Base-by-base conservation (phyloP, 2,797 vertebrate genomes). In the Hyperoplus lanceolatus region DNA sequence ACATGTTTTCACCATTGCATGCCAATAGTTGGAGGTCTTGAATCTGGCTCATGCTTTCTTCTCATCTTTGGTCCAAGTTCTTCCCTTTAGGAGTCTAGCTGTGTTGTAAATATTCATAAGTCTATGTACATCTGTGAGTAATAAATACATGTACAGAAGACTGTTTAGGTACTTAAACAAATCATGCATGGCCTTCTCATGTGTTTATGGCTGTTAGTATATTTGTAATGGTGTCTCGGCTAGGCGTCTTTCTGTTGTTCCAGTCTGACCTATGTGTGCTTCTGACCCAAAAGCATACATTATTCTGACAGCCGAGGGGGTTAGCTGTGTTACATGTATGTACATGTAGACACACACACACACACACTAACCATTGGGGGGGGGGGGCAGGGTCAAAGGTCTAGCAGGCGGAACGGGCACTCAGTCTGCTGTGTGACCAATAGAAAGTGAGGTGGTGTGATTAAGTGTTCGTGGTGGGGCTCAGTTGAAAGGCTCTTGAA, bases 371-470 rank as follows among this genome's bases (percentile, higher is more conserved):
- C 18, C 36, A 39, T 14, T 38, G 8, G 56, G 36, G 63, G 65
- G 16, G 21, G 59, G 80, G 39, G 63, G 65, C 18, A 36, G 59
- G 80, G 75, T 83, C 73, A 80, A 1, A 70, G 87, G 80, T 83
- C 81, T 72, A 36, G 50, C 15, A 53, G 60, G 53, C 67, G 82
- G 76, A 83, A 48, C 13, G 72, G 65, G 55, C 56, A 56, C 65
- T 70, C 14, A 38, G 29, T 67, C 49, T 75, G 77, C 62, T 71
- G 41, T 41, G 80, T 41, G 80, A 70, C 77, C 68, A 80, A 58
- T n/a, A 56, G 68, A 77, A 29, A 79, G 63, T 13, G 78, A 82
- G 56, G 21, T 61, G 7, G 53, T 75, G 62, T 84, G 82, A 80
- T 80, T 73, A 56, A 76, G 79, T 61, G 54, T 70, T 70, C 43